Conservation (phyloP, 2,888 invertebrate species). For the Sarcophaga rosellei region DNA sequence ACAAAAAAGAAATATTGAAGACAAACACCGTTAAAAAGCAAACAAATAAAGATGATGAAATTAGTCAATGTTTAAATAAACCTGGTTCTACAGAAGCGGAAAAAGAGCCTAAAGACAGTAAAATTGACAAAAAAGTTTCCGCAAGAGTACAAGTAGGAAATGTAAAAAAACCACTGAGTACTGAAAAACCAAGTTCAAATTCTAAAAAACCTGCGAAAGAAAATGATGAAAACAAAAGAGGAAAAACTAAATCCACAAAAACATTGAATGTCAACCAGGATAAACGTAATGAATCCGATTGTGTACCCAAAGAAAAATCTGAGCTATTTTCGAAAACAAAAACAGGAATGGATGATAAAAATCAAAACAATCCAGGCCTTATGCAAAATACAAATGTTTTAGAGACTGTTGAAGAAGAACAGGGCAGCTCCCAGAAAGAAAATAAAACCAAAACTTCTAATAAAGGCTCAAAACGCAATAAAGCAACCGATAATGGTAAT, state of each 20-base stretch:
- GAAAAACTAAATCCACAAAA: neutral
- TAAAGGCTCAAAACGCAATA: conserved; percentile 23
- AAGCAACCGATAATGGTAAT: conserved; percentile 41
- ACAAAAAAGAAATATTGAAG: neutral
- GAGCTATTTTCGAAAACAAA: neutral
- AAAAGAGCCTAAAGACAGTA: neutral
- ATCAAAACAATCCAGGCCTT: no score
- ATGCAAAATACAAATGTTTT: neutral
- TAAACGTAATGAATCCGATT: neutral
- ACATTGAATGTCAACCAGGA: neutral
- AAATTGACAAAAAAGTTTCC: neutral
- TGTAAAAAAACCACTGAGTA: neutral
- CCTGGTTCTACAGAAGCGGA: neutral
- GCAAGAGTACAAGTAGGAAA: neutral
- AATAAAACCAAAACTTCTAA: conserved; percentile 40
- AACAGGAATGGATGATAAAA: neutral
- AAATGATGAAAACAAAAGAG: neutral
- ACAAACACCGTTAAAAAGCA: neutral
- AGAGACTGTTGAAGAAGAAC: neutral
- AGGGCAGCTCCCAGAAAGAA: conserved; percentile 55
- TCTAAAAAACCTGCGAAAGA: neutral
- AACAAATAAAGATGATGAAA: neutral
- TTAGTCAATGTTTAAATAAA: neutral
- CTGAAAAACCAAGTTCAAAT: conserved; percentile 3
- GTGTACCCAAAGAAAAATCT: neutral